Evolutionary conservation across 2,113 vertebrate species (phyloP), one percentile per base, ranked within the genome.

Genomic region (Ursus arctos): DNA sequence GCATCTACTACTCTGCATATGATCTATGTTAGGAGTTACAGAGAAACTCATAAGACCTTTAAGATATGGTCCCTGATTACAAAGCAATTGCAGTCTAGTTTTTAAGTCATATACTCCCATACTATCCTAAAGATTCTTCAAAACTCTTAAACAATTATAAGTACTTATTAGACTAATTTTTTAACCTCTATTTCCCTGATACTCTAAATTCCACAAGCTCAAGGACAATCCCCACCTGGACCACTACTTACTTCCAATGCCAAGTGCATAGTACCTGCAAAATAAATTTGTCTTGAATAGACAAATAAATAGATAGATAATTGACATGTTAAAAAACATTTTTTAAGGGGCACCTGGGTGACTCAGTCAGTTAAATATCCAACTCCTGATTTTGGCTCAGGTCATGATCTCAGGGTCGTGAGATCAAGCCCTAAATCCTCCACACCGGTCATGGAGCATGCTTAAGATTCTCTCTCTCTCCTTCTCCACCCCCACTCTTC

Each of bases 61-160:
- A 59, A 72, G n/a, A 85, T 67, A 22, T 18, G 24, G 49, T n/a
- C 7, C 47, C 33, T 91, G 69, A 76, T 47, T 82, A 79, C 22
- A 77, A 83, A 13, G 69, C 36, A 96, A 31, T 93, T 21, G 57
- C 16, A 61, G 69, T 53, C 49, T 31, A 88, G 49, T 61, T 76
- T n/a, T 76, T 26, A 93, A 89, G 47, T 57, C 24, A 16, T 82
- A 85, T 36, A n/a, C 2, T 69, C 24, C 8, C n/a, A 55, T 4
- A n/a, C 10, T 36, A 59, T 8, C 10, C 61, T 87, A 77, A 80
- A 93, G 18, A 93, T 72, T 87, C 57, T 65, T 82, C 31, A 81
- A 93, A 90, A 80, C 55, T 76, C 40, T 43, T 92, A 92, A 81
- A 69, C 28, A 92, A 88, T 21, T 59, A 3, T 55, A 93, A 95